Evolutionary conservation across 2,888 invertebrate species (phyloP).

Genomic region (Crioceris asparagi): DNA sequence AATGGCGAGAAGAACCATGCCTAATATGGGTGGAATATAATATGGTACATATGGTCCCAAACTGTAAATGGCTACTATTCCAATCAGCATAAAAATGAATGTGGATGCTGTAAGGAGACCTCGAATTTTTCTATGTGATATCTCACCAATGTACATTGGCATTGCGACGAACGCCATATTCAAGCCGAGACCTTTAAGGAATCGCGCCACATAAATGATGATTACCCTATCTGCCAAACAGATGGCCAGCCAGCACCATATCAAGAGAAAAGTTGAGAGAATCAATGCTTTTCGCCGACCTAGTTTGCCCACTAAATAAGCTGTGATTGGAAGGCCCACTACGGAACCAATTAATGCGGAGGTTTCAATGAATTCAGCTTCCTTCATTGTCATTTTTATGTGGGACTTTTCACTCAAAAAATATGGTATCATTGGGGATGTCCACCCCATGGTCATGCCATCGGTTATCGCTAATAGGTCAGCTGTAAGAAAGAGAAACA

Average conservation of each 20-base stretch:
- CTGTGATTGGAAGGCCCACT: constrained; percentile 25
- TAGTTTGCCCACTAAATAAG: constrained; percentile 24
- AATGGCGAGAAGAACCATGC: constrained; percentile 24
- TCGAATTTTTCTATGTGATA: constrained; percentile 33
- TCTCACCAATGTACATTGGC: constrained; percentile 36
- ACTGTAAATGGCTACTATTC: constrained; percentile 27
- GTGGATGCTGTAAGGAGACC: constrained; percentile 34
- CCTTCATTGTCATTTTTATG: constrained; percentile 25
- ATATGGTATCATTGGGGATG: constrained; percentile 33
- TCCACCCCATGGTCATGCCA: constrained; percentile 37
- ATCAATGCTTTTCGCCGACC: constrained; percentile 29
- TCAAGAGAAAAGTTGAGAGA: constrained; percentile 24
- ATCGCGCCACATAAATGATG: constrained; percentile 28
- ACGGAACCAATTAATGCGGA: constrained; percentile 21
- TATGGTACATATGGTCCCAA: constrained; percentile 26
- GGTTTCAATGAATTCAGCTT: constrained; percentile 26
- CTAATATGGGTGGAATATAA: constrained; percentile 22
- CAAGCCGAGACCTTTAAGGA: constrained; percentile 32
- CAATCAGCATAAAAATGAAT: constrained; percentile 34
- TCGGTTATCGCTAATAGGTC: constrained; percentile 35
- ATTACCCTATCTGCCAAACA: constrained; percentile 23
- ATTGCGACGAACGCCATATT: constrained; percentile 35
- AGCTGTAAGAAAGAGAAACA: constrained; percentile 32
- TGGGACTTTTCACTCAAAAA: constrained; percentile 27
- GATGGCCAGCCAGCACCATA: constrained; percentile 29